A percentile compares a stretch with the other conserved stretches of the same genome.
These are phyloP conservation scores for Campylomormyrus tamandua DNA, from an alignment of 2,113 vertebrate species.

Conservation along the genomic window DNA sequence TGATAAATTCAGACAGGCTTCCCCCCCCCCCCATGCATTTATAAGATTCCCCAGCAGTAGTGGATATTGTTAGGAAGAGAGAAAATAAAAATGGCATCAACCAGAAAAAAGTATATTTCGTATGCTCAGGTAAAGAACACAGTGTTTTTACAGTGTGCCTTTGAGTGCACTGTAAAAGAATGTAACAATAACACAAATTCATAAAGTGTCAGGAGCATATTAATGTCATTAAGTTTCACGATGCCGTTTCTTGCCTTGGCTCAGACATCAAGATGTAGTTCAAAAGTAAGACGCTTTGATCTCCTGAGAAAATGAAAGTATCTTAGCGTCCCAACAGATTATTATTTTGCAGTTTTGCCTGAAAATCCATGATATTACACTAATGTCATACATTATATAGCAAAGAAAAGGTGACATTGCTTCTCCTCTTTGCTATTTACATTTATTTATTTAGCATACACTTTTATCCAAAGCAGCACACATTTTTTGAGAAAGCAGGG, in stretches of 20 bases:
- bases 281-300: neutral
- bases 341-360: neutral
- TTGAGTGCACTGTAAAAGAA: neutral
- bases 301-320: neutral
- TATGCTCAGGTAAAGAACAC: neutral
- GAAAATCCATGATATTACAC: neutral
- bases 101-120: neutral
- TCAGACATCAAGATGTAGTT: neutral
- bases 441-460: neutral
- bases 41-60: constrained; percentile 46
- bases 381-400: neutral
- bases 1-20: constrained; percentile 55
- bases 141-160: neutral
- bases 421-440: neutral
- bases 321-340: neutral
- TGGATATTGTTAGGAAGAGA: constrained; percentile 42
- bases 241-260: neutral
- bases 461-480: neutral
- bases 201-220: neutral
- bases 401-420: neutral
- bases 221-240: neutral
- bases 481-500: neutral
- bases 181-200: neutral
- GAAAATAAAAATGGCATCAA: neutral
- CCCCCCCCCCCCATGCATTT: constrained; percentile 32